Evolutionary conservation across 2,113 vertebrate species (phyloP).

Genomic region (Galbula dea): DNA sequence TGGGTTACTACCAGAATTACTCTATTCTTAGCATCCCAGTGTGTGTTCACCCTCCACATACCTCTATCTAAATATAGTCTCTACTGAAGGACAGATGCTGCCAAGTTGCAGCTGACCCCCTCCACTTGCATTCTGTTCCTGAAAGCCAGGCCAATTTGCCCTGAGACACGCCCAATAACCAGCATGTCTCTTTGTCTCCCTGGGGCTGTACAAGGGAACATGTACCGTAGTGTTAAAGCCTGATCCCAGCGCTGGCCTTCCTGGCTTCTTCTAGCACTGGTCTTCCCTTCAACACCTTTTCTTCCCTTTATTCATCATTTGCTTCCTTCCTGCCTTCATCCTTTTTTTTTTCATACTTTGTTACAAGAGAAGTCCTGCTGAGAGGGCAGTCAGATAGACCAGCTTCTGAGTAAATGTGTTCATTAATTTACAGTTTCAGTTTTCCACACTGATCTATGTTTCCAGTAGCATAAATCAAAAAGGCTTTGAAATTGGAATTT

Average conservation of each 20-base stretch:
- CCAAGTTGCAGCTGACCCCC: conserved; percentile 7
- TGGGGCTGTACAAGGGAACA: not conserved
- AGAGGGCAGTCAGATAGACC: not conserved
- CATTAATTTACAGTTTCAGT: not conserved
- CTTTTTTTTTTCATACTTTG: not conserved
- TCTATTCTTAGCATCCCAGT: conserved; percentile 38
- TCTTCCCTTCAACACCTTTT: not conserved
- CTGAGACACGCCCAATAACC: not conserved
- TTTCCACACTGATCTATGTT: not conserved
- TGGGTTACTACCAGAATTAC: conserved; percentile 33
- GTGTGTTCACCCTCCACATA: conserved; percentile 31
- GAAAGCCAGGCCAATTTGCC: not conserved
- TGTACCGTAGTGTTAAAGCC: not conserved
- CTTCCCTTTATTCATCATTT: not conserved
- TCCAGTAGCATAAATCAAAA: not conserved
- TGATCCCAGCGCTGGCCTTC: not conserved
- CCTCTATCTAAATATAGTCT: conserved; percentile 46
- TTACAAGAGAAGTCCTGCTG: not conserved
- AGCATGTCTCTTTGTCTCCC: conserved; percentile 2
- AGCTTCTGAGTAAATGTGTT: not conserved
- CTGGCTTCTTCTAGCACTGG: not conserved
- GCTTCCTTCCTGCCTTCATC: not conserved
- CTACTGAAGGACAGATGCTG: conserved; percentile 44
- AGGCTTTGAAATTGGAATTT: not conserved
- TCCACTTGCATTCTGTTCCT: conserved; percentile 44